phyloP scores from a whole-genome alignment of 2,113 vertebrate genomes.

The Sigmodon hispidus region DNA sequence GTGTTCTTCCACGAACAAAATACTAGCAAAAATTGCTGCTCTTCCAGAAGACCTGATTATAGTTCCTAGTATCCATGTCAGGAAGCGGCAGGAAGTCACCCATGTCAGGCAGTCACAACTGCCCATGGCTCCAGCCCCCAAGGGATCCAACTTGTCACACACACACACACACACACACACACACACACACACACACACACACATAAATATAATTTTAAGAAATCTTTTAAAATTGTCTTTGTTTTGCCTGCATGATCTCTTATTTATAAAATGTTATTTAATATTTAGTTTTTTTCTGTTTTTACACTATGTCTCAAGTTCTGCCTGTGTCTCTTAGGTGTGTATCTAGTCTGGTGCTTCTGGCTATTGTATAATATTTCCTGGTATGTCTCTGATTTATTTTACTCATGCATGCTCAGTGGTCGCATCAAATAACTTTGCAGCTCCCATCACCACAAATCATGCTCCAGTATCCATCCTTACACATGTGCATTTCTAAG shows the following conservation, averaged over 20 bases:
- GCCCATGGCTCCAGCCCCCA: not conserved
- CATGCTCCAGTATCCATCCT: not conserved
- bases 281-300: not conserved
- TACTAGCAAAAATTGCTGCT: not conserved
- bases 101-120: not conserved
- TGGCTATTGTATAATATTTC: not conserved
- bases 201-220: not conserved
- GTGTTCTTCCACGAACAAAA: too few relatives aligned
- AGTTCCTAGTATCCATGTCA: not conserved
- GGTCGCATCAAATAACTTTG: not conserved
- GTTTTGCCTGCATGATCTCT: not conserved
- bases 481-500: not conserved
- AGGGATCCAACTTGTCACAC: not conserved
- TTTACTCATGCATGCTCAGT: not conserved
- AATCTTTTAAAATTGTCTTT: not conserved
- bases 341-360: not conserved
- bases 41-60: not conserved
- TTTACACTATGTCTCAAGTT: not conserved
- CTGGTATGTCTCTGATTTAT: not conserved
- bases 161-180: not conserved
- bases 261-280: not conserved
- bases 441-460: not conserved
- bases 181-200: not conserved
- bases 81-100: not conserved
- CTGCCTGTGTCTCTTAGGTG: not conserved